Base-by-base conservation (phyloP, 2,113 vertebrate genomes). In the Paratilapia polleni region DNA sequence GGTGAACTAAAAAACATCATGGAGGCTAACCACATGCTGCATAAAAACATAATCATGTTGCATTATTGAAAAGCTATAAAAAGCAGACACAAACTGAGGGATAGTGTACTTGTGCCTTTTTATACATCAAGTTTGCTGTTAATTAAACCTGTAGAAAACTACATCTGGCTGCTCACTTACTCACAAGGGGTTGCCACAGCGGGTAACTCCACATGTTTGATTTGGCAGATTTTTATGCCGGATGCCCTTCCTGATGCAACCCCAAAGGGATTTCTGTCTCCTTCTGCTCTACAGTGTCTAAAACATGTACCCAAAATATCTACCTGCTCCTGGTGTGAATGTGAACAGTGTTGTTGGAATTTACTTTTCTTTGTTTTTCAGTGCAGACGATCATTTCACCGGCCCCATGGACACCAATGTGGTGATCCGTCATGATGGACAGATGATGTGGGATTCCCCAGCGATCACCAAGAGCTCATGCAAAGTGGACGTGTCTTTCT, bases 391-490 rank as follows among this genome's bases (percentile, higher is more conserved):
- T 22, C 96, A 92, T 80, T 97, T 97, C 1, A 94, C 94, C 0
- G 94, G 95, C 83, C 94, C 97, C 0, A 96, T 97, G 96, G 97
- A 97, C 94, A 99, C 97, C 75, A 98, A 98, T 8, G 97, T 98
- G 87, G 97, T 98, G 57, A 96, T 99, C 89, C 94, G 91, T 22
- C 95, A 96, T 0, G 95, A 98, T 0, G 97, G 97, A 5, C 94
- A 93, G 28, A 95, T 98, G 77, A 95, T 92, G 92, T 98, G 98
- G 98, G 97, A 98, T 78, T 95, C 97, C 0, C 97, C 98, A 0
- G 97, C 97, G 74, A 98, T 98, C 94, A 98, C 97, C 75, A 97
- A 97, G 92, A 98, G 97, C 93, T 98, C 98, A 61, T 98, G 97
- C 95, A 97, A 95, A 61, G 97, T 98, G 87, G 97, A 99, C 3